Conservation (phyloP, 2,888 invertebrate species). For the Steinernema scapterisci region DNA sequence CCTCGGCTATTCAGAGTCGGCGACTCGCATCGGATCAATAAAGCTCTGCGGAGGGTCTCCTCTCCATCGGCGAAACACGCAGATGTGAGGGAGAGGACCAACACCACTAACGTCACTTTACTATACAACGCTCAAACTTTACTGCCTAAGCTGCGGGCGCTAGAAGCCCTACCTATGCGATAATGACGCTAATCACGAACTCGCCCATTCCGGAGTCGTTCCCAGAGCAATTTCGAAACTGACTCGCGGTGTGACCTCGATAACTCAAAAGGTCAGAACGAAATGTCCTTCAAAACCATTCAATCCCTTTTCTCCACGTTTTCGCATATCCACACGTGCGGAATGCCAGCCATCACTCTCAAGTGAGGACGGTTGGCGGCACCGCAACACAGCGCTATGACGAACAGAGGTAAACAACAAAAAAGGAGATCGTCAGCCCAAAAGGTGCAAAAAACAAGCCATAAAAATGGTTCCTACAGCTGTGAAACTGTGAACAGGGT, state of each 20-base stretch:
- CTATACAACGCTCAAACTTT: conserved; percentile 14
- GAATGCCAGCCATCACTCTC: background rate
- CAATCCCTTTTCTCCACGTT: background rate
- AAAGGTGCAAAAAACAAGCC: too few relatives aligned
- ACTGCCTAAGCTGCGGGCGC: background rate
- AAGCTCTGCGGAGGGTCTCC: conserved; percentile 24
- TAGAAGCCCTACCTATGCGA: background rate
- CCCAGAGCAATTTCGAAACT: conserved; percentile 30
- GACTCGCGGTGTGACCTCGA: conserved; percentile 14
- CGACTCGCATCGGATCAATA: conserved; percentile 19
- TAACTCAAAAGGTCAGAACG: conserved; percentile 29
- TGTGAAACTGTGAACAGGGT: too few relatives aligned
- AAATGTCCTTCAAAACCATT: conserved; percentile 29
- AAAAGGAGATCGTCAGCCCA: background rate
- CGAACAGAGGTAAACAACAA: background rate
- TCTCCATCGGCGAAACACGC: conserved; percentile 14
- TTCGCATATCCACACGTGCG: background rate
- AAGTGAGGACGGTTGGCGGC: background rate
- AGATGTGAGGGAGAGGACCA: background rate
- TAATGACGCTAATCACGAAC: background rate
- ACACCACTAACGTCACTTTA: background rate
- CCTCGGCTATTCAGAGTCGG: background rate
- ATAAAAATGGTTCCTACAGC: too few relatives aligned
- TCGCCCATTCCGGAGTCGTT: background rate
- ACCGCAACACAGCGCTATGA: background rate